Conservation (phyloP, 2,797 vertebrate species). For the Coccyzus lansbergi region DNA sequence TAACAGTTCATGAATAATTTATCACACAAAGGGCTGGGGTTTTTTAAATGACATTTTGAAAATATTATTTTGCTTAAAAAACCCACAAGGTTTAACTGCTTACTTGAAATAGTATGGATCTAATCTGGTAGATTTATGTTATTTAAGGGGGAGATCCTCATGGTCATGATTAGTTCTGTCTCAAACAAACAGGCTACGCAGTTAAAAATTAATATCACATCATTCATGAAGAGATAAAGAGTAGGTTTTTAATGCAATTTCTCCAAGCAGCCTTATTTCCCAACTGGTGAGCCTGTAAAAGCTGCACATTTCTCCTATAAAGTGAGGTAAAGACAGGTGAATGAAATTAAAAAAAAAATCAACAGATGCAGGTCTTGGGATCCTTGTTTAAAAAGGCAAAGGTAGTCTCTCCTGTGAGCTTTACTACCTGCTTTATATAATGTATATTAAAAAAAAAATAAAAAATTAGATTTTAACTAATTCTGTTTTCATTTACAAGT, state of each 20-base stretch:
- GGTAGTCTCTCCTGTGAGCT: background rate
- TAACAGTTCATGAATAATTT: conserved; percentile 16
- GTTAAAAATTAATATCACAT: background rate
- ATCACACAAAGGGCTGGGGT: background rate
- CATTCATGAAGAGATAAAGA: background rate
- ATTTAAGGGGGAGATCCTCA: background rate
- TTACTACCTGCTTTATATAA: background rate
- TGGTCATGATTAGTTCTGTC: background rate
- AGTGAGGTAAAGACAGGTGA: background rate
- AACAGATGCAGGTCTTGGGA: background rate
- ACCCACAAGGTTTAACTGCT: background rate
- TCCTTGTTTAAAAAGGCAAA: background rate
- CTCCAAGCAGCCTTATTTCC: background rate
- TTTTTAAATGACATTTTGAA: background rate
- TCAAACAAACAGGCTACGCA: background rate
- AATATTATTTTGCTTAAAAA: background rate
- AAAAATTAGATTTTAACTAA: background rate
- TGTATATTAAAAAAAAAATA: fast-evolving
- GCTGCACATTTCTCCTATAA: background rate
- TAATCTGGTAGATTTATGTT: background rate
- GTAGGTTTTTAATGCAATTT: background rate
- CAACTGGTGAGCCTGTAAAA: background rate
- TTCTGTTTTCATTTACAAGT: background rate
- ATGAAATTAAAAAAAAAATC: conserved; percentile 1
- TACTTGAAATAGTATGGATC: background rate